phyloP scores from a whole-genome alignment of 2,888 invertebrate species.

The Trachelus troglodyta region DNA sequence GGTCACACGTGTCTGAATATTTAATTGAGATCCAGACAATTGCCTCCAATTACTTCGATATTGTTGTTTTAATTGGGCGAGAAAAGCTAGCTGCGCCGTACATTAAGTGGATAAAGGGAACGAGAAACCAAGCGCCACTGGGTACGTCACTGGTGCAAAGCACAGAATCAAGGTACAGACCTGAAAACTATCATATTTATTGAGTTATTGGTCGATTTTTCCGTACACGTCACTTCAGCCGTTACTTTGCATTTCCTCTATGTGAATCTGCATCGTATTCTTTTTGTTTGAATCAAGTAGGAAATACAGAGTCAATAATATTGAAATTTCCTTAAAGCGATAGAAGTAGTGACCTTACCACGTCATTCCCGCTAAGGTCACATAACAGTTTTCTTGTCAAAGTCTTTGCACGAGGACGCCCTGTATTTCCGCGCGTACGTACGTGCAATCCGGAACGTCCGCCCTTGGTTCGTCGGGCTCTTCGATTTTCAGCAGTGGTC shows the following conservation, averaged over 20 bases:
- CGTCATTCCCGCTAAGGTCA: neutral
- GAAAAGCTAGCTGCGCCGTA: neutral
- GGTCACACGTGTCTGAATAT: neutral
- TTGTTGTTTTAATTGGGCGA: neutral
- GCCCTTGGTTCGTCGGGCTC: neutral
- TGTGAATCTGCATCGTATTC: neutral
- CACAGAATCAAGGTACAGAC: neutral
- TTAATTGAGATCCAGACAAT: neutral
- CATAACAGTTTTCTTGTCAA: neutral
- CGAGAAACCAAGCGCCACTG: neutral
- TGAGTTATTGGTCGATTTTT: neutral
- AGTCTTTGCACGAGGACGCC: neutral
- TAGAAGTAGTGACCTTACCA: neutral
- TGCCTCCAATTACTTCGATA: neutral
- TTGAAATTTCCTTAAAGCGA: neutral
- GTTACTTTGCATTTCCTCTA: neutral
- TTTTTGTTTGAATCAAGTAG: neutral
- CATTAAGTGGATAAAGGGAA: neutral
- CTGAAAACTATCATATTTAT: neutral
- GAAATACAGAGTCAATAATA: neutral
- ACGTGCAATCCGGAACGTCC: neutral
- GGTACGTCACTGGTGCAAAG: neutral
- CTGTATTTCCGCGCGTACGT: neutral
- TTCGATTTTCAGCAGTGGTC: conserved; percentile 1
- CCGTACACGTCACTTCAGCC: neutral